These are phyloP conservation scores for Corythornis leucogaster DNA, from an alignment of 2,797 vertebrate genomes.

Conservation along the genomic window DNA sequence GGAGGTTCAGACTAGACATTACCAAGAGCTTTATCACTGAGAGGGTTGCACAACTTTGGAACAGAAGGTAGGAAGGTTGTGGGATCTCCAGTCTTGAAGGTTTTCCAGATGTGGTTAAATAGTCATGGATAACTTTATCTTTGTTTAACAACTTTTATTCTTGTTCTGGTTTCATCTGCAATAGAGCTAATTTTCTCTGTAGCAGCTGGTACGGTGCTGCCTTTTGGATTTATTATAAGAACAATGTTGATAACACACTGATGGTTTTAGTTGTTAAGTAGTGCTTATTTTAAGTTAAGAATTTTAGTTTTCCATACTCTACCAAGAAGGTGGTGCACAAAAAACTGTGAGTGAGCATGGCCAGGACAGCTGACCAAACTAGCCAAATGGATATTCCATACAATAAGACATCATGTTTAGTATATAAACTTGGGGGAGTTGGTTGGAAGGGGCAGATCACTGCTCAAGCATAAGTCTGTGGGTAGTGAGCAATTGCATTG, in stretches of 20 bases:
- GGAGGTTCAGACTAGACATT: not conserved
- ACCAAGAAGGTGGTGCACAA: not conserved
- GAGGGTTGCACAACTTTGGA: not conserved
- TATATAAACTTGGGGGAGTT: not conserved
- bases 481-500: not conserved
- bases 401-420: not conserved
- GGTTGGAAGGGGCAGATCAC: not conserved
- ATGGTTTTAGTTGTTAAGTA: not conserved
- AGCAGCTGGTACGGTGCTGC: not conserved
- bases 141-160: not conserved
- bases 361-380: not conserved
- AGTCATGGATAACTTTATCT: not conserved
- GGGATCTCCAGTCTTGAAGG: not conserved
- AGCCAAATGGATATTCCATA: not conserved
- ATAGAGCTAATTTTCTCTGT: not conserved
- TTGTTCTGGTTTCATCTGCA: not conserved
- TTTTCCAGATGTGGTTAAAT: not conserved
- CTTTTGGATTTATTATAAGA: not conserved
- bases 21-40: not conserved
- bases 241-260: not conserved
- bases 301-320: not conserved
- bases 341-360: not conserved
- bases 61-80: not conserved
- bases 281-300: not conserved
- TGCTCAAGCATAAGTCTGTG: not conserved